A percentile compares a stretch with the other conserved stretches of the same genome.
Conservation (phyloP, 35 echinoderm and acorn worm genomes). For the Holothuria glaberrima region DNA sequence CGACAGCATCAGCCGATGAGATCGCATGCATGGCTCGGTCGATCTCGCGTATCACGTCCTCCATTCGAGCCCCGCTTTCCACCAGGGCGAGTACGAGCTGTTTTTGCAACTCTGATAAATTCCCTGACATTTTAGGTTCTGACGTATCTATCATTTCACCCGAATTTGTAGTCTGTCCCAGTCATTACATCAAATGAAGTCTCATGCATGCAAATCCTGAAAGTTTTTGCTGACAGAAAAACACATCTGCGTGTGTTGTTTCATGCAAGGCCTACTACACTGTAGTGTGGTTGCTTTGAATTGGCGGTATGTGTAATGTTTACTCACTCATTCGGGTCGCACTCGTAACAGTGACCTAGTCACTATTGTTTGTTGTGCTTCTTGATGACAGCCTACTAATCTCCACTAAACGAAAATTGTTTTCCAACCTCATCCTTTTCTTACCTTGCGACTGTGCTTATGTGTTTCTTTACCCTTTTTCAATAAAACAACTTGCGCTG, state of each 20-base stretch:
- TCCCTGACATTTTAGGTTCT: constrained; percentile 72
- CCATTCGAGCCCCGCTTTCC: constrained; percentile 69
- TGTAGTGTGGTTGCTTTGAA: constrained; percentile 2
- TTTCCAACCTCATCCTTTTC: not conserved
- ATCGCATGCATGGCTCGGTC: constrained; percentile 33
- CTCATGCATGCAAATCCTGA: not conserved
- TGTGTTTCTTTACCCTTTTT: not conserved
- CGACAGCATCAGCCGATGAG: constrained; percentile 9
- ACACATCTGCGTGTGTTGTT: not conserved
- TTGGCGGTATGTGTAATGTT: constrained; percentile 45
- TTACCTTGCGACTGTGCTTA: not conserved
- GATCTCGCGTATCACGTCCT: constrained; percentile 74
- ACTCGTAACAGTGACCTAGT: constrained; percentile 61
- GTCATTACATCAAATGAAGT: constrained; percentile 24
- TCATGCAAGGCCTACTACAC: not conserved
- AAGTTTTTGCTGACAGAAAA: not conserved
- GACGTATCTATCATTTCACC: constrained; percentile 53
- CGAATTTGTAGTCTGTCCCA: constrained; percentile 1
- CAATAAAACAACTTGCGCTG: not conserved
- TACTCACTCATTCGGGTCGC: constrained; percentile 34
- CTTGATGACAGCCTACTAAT: constrained; percentile 42
- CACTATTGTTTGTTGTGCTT: constrained; percentile 32
- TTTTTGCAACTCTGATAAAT: constrained; percentile 79
- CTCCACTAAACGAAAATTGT: constrained; percentile 50
- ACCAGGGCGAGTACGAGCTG: constrained; percentile 78